Percentiles rank a stretch among this genome's conserved stretches.
Evolutionary conservation across 2,888 invertebrate species (phyloP).

Genomic region (Ochropleura leucogaster): DNA sequence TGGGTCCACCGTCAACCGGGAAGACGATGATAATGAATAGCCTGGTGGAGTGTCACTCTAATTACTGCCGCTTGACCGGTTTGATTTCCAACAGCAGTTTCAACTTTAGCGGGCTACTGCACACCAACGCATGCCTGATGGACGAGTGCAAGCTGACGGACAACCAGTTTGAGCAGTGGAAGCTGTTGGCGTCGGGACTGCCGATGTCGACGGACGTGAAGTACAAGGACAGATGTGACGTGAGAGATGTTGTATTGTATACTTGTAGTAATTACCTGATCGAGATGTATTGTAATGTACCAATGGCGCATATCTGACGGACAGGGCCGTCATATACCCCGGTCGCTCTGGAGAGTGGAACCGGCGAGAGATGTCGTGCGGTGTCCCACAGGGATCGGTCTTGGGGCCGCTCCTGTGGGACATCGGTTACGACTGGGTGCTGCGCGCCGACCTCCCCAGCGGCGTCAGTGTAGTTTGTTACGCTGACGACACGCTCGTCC

Average conservation of each 20-base stretch:
- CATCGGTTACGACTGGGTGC: no score
- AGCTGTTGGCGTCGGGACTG: constrained; percentile 62
- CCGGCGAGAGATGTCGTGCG: no score
- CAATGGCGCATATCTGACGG: no score
- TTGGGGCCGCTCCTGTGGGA: no score
- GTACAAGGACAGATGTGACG: not conserved
- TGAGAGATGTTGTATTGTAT: not conserved
- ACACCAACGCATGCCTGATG: no score
- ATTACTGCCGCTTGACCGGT: constrained; percentile 62
- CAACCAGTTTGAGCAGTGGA: constrained; percentile 73
- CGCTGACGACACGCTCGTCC: no score
- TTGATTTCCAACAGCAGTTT: not conserved
- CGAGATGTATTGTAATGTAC: constrained; percentile 14
- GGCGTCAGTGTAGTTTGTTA: no score
- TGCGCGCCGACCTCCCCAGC: no score
- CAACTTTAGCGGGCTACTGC: not conserved
- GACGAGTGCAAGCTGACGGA: constrained; percentile 66
- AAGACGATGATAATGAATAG: constrained; percentile 59
- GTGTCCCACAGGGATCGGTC: no score
- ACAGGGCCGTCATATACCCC: no score
- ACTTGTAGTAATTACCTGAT: constrained; percentile 8
- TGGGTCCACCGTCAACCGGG: constrained; percentile 30
- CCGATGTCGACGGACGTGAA: constrained; percentile 50
- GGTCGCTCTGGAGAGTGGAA: no score
- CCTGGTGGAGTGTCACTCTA: constrained; percentile 3